These are phyloP conservation scores for Salmo trutta DNA, from an alignment of 2,797 vertebrate species.

Conservation along the genomic window DNA sequence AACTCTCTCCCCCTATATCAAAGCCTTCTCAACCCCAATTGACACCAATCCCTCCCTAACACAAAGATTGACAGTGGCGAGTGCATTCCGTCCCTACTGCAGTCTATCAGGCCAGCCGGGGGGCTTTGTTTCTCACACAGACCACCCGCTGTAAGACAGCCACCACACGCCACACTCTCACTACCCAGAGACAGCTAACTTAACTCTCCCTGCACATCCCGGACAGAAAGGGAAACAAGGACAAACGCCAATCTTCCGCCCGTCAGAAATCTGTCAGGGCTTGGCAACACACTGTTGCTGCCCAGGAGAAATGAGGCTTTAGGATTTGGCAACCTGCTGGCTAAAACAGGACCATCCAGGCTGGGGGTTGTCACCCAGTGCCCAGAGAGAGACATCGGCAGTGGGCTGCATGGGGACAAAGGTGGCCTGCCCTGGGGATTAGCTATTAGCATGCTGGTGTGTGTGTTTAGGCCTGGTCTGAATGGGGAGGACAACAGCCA, in stretches of 20 bases:
- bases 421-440: conserved; percentile 75
- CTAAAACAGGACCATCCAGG: conserved; percentile 61
- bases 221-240: conserved; percentile 42
- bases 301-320: not conserved
- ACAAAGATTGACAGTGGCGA: conserved; percentile 35
- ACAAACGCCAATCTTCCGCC: conserved; percentile 60
- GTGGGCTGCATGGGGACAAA: conserved; percentile 66
- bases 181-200: conserved; percentile 47
- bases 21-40: conserved; percentile 4
- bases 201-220: conserved; percentile 46
- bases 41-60: conserved; percentile 6
- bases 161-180: conserved; percentile 53
- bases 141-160: conserved; percentile 70
- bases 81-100: conserved; percentile 44
- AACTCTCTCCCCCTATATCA: not conserved
- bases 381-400: conserved; percentile 57
- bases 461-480: conserved; percentile 77
- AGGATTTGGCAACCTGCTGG: conserved; percentile 63
- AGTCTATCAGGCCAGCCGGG: conserved; percentile 54
- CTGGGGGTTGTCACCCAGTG: conserved; percentile 70
- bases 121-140: conserved; percentile 58
- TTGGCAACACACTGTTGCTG: not conserved
- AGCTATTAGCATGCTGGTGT: conserved; percentile 78
- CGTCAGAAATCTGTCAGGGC: conserved; percentile 60
- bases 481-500: conserved; percentile 74